Evolutionary conservation across 2,113 vertebrate species (phyloP).

Genomic region (Laticauda laticaudata): DNA sequence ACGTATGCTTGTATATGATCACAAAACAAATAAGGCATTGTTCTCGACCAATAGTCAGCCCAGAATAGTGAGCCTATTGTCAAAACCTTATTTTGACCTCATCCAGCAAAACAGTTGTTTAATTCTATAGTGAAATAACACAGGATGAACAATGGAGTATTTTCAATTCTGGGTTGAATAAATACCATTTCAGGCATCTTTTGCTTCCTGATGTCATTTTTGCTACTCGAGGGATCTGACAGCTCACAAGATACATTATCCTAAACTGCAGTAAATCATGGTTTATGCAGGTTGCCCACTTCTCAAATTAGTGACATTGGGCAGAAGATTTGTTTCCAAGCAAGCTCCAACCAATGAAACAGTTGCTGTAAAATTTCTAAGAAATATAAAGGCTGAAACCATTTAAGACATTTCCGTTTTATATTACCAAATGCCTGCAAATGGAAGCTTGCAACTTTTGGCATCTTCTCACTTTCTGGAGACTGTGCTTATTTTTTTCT

Average conservation of each 20-base stretch:
- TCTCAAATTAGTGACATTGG: not conserved
- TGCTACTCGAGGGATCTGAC: not conserved
- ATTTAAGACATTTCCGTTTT: not conserved
- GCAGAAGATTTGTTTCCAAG: not conserved
- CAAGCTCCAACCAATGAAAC: not conserved
- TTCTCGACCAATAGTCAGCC: not conserved
- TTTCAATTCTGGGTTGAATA: not conserved
- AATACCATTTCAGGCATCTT: not conserved
- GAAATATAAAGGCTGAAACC: not conserved
- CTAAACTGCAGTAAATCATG: not conserved
- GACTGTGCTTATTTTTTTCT: not conserved
- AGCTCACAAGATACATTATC: not conserved
- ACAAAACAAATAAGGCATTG: not conserved
- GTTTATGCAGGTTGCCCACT: not conserved
- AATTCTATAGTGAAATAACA: not conserved
- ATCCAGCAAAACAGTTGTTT: not conserved
- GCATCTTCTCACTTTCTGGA: not conserved
- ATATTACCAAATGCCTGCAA: not conserved
- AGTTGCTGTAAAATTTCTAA: not conserved
- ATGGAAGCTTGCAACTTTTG: not conserved
- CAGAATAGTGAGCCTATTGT: not conserved
- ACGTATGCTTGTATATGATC: not conserved
- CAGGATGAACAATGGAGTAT: not conserved
- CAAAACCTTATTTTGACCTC: not conserved
- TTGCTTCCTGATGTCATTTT: not conserved